Evolutionary conservation across 2,113 vertebrate genomes (phyloP).

Genomic region (Pagrus major): DNA sequence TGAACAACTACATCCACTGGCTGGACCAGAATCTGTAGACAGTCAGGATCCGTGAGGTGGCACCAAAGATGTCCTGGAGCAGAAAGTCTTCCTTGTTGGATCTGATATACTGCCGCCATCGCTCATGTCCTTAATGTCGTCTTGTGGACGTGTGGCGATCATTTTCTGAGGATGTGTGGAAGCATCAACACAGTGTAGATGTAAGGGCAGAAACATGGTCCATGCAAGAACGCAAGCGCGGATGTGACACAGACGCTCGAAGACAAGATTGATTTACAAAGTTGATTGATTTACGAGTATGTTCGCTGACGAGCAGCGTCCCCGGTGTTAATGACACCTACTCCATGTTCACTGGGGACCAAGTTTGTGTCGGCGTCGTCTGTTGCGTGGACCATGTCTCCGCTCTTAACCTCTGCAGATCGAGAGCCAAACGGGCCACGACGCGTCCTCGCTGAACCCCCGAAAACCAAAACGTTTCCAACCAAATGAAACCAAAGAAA

Average conservation of each 20-base stretch:
- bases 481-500: conserved; percentile 37
- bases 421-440: not conserved
- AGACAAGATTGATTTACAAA: too few relatives aligned
- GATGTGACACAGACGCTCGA: too few relatives aligned
- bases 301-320: too few relatives aligned
- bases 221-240: too few relatives aligned
- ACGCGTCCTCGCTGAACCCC: not conserved
- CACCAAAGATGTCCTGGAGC: not conserved
- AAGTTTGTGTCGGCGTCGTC: too few relatives aligned
- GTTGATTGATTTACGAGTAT: too few relatives aligned
- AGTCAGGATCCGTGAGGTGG: not conserved
- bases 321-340: too few relatives aligned
- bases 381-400: too few relatives aligned
- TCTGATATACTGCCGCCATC: not conserved
- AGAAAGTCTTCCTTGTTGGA: not conserved
- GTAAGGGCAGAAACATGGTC: too few relatives aligned
- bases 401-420: not conserved
- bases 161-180: too few relatives aligned
- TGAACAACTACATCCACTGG: conserved; percentile 91
- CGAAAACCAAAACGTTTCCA: conserved; percentile 3
- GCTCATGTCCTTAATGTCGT: not conserved
- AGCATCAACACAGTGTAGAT: not conserved
- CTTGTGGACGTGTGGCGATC: not conserved
- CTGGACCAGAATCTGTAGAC: conserved; percentile 90
- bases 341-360: too few relatives aligned